Conservation (phyloP, 2,797 vertebrate genomes). For the Amblyopsis hoosieri region DNA sequence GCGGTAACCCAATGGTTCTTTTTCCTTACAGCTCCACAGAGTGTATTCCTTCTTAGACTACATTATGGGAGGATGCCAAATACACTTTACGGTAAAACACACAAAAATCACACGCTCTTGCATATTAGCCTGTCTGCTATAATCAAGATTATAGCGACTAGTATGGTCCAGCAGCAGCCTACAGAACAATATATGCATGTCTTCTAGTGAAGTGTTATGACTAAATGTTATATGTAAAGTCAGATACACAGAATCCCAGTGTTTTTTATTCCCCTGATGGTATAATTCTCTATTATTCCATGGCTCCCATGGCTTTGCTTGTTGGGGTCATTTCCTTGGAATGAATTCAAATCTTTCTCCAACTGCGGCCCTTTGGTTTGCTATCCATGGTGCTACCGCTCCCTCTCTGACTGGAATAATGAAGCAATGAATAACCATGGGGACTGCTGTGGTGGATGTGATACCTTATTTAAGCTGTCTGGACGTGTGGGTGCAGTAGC, state of each 20-base stretch:
- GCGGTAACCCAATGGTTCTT: constrained; percentile 4
- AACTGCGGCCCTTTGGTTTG: constrained; percentile 49
- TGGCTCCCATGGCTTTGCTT: constrained; percentile 16
- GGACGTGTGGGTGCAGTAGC: constrained; percentile 30
- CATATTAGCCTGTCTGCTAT: constrained; percentile 16
- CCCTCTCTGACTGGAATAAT: constrained; percentile 41
- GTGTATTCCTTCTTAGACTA: constrained; percentile 96
- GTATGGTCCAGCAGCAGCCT: no score
- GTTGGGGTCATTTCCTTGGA: constrained; percentile 37
- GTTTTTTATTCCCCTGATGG: constrained; percentile 9
- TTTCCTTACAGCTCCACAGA: constrained; percentile 86
- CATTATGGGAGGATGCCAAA: constrained; percentile 98
- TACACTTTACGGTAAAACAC: constrained; percentile 92
- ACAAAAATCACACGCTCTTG: constrained; percentile 11
- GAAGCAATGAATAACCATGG: constrained; percentile 56
- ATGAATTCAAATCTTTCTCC: constrained; percentile 48
- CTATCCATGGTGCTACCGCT: constrained; percentile 33
- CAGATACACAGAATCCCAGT: constrained; percentile 14
- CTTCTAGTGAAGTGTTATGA: constrained; percentile 2
- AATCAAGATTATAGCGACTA: not conserved
- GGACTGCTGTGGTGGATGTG: constrained; percentile 35
- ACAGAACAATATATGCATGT: not conserved
- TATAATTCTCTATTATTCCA: constrained; percentile 11
- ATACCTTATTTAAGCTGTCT: constrained; percentile 29
- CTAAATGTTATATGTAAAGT: constrained; percentile 10